phyloP scores from a whole-genome alignment of 2,797 vertebrate genomes.

The Lacerta agilis region DNA sequence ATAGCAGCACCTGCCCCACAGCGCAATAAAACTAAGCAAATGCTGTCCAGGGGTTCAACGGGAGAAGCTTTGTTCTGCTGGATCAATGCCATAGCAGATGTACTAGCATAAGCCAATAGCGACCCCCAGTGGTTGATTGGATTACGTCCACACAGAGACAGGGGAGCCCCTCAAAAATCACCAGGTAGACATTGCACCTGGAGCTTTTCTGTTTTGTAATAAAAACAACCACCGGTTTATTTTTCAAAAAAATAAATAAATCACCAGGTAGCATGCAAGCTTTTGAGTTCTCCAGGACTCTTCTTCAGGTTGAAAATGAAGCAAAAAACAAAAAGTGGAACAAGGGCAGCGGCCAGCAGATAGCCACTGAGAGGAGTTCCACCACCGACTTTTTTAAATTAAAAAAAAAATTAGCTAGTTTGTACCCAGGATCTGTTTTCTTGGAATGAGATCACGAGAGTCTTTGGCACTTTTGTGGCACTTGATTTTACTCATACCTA shows the following conservation, averaged over 20 bases:
- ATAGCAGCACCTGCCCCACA: background rate
- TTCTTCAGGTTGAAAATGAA: background rate
- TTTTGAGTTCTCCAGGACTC: background rate
- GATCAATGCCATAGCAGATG: background rate
- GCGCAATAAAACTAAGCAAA: slow-evolving; percentile 13
- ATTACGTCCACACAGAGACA: slow-evolving; percentile 20
- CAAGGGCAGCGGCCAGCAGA: background rate
- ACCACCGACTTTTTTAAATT: too few species aligned
- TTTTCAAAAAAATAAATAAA: background rate
- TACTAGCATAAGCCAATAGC: slow-evolving; percentile 53
- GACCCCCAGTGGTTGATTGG: slow-evolving; percentile 67
- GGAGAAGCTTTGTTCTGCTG: background rate
- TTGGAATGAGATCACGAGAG: too few species aligned
- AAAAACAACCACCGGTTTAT: too few species aligned
- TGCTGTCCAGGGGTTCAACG: background rate
- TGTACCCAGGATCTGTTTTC: too few species aligned
- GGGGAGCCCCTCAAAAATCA: background rate
- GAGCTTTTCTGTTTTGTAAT: too few species aligned
- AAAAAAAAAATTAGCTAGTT: too few species aligned
- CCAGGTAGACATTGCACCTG: too few species aligned
- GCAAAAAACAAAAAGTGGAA: too few species aligned
- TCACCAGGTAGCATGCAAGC: background rate
- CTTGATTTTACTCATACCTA: too few species aligned
- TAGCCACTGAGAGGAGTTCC: too few species aligned
- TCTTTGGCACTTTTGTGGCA: too few species aligned